Evolutionary conservation across 64 coral and sea anemone genomes (phyloP).

Genomic region (Stylophora pistillata): DNA sequence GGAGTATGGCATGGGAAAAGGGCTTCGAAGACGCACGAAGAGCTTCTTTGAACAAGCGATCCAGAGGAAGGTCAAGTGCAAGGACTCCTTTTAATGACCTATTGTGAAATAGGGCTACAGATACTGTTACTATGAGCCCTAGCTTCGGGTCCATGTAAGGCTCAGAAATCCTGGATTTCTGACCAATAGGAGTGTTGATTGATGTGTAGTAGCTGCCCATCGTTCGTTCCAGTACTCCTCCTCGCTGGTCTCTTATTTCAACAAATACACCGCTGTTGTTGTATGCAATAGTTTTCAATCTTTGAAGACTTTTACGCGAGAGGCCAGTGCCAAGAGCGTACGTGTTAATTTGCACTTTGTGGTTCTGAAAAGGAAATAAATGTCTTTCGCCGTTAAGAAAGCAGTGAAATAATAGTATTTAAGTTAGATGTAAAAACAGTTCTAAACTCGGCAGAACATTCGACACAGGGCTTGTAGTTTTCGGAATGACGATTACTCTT

Average conservation of each 20-base stretch:
- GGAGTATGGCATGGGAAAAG: slow-evolving; percentile 8
- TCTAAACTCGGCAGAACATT: too few relatives aligned
- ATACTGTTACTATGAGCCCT: slow-evolving; percentile 12
- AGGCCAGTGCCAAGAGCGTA: slow-evolving; percentile 19
- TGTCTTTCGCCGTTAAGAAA: too few relatives aligned
- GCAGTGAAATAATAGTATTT: too few relatives aligned
- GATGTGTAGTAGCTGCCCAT: slow-evolving; percentile 45
- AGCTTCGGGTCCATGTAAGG: slow-evolving; percentile 18
- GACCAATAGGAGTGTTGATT: neutral
- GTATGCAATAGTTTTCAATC: slow-evolving; percentile 14
- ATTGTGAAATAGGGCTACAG: slow-evolving; percentile 8
- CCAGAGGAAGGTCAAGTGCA: slow-evolving; percentile 5
- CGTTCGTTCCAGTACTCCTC: neutral
- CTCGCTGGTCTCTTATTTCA: slow-evolving; percentile 10
- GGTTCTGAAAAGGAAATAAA: slow-evolving; percentile 3
- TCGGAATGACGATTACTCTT: too few relatives aligned
- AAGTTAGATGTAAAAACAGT: too few relatives aligned
- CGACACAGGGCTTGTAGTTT: too few relatives aligned
- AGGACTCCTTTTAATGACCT: slow-evolving; percentile 1
- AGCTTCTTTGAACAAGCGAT: slow-evolving; percentile 19
- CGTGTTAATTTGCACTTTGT: slow-evolving; percentile 11
- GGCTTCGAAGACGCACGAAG: neutral
- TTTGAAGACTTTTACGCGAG: neutral
- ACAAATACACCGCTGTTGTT: slow-evolving; percentile 13
- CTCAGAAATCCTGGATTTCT: slow-evolving; percentile 10